Conservation (phyloP, 2,113 vertebrate genomes). For the Phylloscopus trochiloides region DNA sequence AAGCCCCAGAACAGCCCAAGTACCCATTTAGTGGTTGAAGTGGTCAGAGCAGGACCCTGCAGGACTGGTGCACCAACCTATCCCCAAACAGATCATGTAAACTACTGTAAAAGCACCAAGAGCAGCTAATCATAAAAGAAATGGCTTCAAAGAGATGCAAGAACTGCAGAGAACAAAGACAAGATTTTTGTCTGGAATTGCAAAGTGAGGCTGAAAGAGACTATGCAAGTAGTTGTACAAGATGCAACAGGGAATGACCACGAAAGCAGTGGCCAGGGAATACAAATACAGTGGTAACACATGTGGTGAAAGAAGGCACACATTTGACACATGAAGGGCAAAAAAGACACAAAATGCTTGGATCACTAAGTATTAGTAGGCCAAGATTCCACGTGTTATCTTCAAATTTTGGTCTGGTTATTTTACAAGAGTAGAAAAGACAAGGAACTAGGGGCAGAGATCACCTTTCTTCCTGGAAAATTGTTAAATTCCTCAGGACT, state of each 20-base stretch:
- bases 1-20: background rate
- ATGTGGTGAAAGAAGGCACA: background rate
- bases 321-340: accelerated
- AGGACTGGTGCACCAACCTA: background rate
- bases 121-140: background rate
- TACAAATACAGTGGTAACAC: background rate
- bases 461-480: background rate
- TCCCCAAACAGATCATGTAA: background rate
- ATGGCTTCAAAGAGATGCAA: background rate
- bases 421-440: background rate
- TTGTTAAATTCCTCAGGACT: background rate
- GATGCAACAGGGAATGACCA: background rate
- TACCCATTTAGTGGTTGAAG: background rate
- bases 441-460: background rate
- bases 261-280: background rate
- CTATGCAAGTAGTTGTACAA: background rate
- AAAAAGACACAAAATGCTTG: background rate
- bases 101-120: background rate
- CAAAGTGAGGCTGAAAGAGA: background rate
- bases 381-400: background rate
- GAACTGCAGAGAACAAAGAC: background rate
- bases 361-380: background rate
- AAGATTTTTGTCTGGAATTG: background rate
- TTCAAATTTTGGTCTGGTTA: background rate
- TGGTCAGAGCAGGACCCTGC: background rate